Base-by-base conservation (phyloP, 2,113 vertebrate species). In the Blennius ocellaris region DNA sequence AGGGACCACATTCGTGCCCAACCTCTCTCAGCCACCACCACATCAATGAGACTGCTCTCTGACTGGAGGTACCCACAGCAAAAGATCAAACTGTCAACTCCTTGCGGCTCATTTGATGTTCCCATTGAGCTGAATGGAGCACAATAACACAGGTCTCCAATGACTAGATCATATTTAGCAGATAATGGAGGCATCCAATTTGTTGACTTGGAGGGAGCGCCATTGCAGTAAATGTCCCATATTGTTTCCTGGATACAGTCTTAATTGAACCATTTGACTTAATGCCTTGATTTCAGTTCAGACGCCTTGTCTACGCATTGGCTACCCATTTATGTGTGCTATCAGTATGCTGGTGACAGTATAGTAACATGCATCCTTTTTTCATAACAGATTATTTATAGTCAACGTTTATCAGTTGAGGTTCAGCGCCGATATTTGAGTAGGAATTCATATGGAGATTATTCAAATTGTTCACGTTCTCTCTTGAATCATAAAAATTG, bases 31-130 rank as follows among this genome's bases (percentile, higher is more conserved):
- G 48, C 41, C 52, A n/a, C 21, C 78, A 77, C 84, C 84, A 87
- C 80, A 86, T 85, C 80, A 81, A 50, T 77, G 45, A 43, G 8
- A 76, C 51, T 70, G 52, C 47, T 75, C 79, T 65, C 60, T 73
- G 70, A 39, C 78, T 80, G 68, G 73, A 76, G 76, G 69, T 67
- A 74, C 11, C 53, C 69, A 71, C 45, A 36, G 12, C 73, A 67
- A 78, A 80, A 76, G 5, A 82, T 78, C 64, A 70, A 37, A 78
- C 82, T 86, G 81, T 66, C 68, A 73, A 69, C 53, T 83, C 66
- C 16, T 69, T 77, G 79, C 47, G 80, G 83, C 62, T 79, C 50
- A 77, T 90, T 86, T 87, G 79, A 86, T 78, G 69, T 83, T 79
- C 55, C 16, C 56, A 55, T 75, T 57, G 56, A 71, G 68, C 52